phyloP scores from a whole-genome alignment of 2,888 invertebrate genomes.

The Acleris emargana region DNA sequence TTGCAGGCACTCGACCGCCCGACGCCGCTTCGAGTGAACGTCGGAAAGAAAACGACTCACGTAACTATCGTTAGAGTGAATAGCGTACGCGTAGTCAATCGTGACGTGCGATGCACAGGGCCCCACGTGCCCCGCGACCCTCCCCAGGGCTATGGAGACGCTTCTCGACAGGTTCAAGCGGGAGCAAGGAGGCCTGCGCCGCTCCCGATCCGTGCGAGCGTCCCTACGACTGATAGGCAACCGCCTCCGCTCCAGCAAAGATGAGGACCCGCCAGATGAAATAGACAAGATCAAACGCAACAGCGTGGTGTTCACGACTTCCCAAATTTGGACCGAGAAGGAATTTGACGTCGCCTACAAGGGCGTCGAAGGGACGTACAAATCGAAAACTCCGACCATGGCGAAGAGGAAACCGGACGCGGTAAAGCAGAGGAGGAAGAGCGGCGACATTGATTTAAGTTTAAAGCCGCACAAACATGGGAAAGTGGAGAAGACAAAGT shows the following conservation, averaged over 20 bases:
- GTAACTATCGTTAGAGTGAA: constrained; percentile 76
- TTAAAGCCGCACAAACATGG: constrained; percentile 68
- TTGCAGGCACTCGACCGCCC: constrained; percentile 71
- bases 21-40: constrained; percentile 78
- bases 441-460: constrained; percentile 73
- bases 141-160: constrained; percentile 79
- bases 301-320: constrained; percentile 64
- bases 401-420: constrained; percentile 69
- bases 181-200: constrained; percentile 81
- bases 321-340: constrained; percentile 71
- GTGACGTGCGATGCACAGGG: constrained; percentile 79
- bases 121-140: constrained; percentile 68
- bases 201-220: constrained; percentile 88
- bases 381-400: constrained; percentile 76
- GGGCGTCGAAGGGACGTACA: constrained; percentile 77
- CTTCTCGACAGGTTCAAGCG: constrained; percentile 80
- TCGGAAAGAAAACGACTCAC: constrained; percentile 72
- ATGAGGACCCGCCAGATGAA: constrained; percentile 65
- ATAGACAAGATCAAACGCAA: constrained; percentile 65
- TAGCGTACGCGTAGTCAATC: constrained; percentile 78
- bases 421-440: constrained; percentile 65
- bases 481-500: constrained; percentile 75
- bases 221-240: constrained; percentile 87
- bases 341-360: constrained; percentile 72
- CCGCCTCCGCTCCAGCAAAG: constrained; percentile 82